Conservation (phyloP, 1,140 invertebrate genomes). For the Bicyclus anynana region DNA sequence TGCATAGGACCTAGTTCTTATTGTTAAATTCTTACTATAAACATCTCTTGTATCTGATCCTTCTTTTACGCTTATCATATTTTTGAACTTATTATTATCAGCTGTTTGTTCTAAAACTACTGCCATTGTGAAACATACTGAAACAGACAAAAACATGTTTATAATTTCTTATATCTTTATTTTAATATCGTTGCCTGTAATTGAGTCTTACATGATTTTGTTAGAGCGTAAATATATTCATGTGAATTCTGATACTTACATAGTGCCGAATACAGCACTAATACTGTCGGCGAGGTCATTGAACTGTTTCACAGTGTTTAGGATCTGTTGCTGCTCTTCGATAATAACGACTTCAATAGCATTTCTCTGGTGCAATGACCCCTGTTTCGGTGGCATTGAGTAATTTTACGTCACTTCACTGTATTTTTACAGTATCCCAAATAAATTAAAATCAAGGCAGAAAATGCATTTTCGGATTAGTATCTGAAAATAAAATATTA, state of each 20-base stretch:
- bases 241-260: not conserved
- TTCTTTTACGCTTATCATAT: constrained; percentile 13
- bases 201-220: no score
- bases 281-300: not conserved
- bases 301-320: not conserved
- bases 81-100: constrained; percentile 38
- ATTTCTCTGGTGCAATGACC: no score
- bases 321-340: not conserved
- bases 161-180: not conserved
- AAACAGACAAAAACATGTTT: constrained; percentile 32
- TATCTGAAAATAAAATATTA: no score
- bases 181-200: no score
- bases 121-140: constrained; percentile 43
- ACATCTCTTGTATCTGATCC: constrained; percentile 16
- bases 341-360: not conserved
- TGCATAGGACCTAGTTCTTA: constrained; percentile 38
- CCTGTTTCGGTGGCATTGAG: no score
- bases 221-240: no score
- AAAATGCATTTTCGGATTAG: no score
- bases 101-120: constrained; percentile 32
- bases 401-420: no score
- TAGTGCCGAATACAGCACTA: not conserved
- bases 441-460: no score
- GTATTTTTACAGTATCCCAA: no score
- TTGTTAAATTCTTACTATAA: constrained; percentile 26